These are phyloP conservation scores for Glaucomys volans DNA, from an alignment of 2,113 vertebrate species.

Conservation along the genomic window DNA sequence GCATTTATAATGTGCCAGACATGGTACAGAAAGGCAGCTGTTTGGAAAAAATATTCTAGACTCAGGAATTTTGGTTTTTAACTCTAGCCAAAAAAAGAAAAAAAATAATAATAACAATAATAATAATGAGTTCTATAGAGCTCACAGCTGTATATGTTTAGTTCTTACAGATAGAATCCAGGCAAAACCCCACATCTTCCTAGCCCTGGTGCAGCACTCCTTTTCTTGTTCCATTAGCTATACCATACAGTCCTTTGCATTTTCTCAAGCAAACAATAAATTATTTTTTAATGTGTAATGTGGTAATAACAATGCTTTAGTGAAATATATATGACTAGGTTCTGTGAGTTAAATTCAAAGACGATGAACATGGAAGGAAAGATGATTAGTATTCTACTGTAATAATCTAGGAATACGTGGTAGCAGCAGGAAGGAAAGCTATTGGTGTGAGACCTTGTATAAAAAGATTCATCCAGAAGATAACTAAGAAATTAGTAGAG, in stretches of 20 bases:
- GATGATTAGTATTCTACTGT: background rate
- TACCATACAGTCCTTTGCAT: background rate
- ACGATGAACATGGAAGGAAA: background rate
- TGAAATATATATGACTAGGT: background rate
- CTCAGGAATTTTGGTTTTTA: conserved; percentile 19
- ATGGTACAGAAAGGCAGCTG: background rate
- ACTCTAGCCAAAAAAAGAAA: background rate
- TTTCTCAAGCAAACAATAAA: conserved; percentile 42
- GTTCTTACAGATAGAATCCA: background rate
- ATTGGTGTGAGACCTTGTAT: background rate
- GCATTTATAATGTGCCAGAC: background rate
- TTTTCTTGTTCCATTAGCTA: background rate
- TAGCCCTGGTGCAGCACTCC: background rate
- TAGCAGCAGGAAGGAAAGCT: background rate
- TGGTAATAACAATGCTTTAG: conserved; percentile 18
- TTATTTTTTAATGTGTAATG: background rate
- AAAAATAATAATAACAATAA: background rate
- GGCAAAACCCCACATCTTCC: background rate
- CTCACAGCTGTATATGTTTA: background rate
- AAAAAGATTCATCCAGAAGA: background rate
- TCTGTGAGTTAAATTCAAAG: background rate
- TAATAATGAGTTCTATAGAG: background rate
- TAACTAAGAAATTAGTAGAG: background rate
- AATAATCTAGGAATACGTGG: background rate
- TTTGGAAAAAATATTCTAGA: conserved; percentile 31